phyloP scores from a whole-genome alignment of 2,888 invertebrate genomes.

The Norana najaformis region DNA sequence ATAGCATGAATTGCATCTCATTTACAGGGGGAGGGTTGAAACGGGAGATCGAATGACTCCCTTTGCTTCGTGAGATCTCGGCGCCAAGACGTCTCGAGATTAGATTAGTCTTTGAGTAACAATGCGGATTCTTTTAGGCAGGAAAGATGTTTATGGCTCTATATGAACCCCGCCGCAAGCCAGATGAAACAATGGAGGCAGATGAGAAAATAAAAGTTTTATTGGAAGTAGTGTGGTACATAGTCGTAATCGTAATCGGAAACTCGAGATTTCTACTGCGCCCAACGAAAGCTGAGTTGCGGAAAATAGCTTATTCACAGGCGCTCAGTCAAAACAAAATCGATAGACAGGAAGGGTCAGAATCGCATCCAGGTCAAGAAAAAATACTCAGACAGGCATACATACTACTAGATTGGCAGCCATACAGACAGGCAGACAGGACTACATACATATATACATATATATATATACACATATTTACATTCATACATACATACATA shows the following conservation, averaged over 20 bases:
- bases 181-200: neutral
- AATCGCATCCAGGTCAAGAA: too few species aligned
- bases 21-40: too few species aligned
- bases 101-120: neutral
- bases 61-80: neutral
- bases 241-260: too few species aligned
- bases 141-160: neutral
- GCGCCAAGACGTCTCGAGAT: neutral
- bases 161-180: neutral
- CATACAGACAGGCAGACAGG: constrained; percentile 29
- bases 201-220: neutral
- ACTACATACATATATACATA: constrained; percentile 19
- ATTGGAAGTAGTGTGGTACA: too few species aligned
- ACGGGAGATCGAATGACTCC: neutral
- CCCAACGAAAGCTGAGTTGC: too few species aligned
- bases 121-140: neutral
- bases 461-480: constrained; percentile 24
- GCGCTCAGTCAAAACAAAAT: too few species aligned
- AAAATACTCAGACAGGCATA: too few species aligned
- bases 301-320: too few species aligned
- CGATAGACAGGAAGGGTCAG: too few species aligned
- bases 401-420: constrained; percentile 26
- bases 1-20: neutral
- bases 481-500: constrained; percentile 21
- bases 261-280: too few species aligned